Conservation (phyloP, 2,888 invertebrate genomes). For the Eutolmus rufibarbis region DNA sequence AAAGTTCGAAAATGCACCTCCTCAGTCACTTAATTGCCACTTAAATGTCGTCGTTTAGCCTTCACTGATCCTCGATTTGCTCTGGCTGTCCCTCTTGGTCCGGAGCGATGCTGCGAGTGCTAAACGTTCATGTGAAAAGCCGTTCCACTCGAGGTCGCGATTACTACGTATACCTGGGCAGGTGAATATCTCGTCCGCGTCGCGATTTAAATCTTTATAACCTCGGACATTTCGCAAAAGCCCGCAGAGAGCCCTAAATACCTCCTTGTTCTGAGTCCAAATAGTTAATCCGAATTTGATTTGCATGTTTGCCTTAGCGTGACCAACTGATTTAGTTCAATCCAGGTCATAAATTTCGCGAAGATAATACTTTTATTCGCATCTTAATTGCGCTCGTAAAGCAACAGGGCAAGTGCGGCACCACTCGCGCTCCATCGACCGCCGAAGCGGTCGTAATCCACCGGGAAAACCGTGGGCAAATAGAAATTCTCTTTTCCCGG, state of each 20-base stretch:
- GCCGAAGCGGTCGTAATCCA: not conserved
- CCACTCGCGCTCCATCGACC: not conserved
- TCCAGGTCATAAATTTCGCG: constrained; percentile 34
- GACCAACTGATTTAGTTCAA: constrained; percentile 40
- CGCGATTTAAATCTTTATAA: constrained; percentile 20
- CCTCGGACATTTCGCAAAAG: constrained; percentile 4
- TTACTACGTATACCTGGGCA: not conserved
- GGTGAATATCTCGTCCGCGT: constrained; percentile 7
- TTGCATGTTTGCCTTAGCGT: constrained; percentile 41
- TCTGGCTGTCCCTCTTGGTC: not conserved
- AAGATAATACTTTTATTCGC: constrained; percentile 39
- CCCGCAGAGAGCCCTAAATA: constrained; percentile 1
- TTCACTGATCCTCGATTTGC: constrained; percentile 9
- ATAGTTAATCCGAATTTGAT: constrained; percentile 40
- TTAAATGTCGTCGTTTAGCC: constrained; percentile 9
- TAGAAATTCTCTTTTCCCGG: constrained; percentile 13
- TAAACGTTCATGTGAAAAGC: not conserved
- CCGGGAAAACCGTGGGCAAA: constrained; percentile 17
- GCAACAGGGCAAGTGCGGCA: constrained; percentile 12
- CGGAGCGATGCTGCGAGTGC: not conserved
- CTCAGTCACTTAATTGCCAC: constrained; percentile 13
- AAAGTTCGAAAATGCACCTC: not conserved
- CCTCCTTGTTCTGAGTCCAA: constrained; percentile 18
- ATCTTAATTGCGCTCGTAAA: constrained; percentile 38
- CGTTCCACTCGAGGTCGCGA: constrained; percentile 8